These are phyloP conservation scores for Microtus pennsylvanicus DNA, from an alignment of 2,113 vertebrate species.

Conservation along the genomic window DNA sequence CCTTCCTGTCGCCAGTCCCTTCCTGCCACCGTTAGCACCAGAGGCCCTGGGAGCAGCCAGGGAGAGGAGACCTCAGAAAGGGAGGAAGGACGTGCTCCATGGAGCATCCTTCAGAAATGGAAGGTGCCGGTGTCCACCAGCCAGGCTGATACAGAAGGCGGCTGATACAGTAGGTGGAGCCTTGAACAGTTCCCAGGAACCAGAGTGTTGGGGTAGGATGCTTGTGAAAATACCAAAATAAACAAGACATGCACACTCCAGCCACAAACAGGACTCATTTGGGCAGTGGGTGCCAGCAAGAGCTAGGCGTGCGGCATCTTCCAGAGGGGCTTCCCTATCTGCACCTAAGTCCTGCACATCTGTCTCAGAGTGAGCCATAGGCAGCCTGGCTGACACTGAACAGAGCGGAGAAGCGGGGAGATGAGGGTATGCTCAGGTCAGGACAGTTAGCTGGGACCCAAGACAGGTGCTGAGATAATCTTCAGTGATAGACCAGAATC, in stretches of 20 bases:
- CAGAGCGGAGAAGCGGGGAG: neutral
- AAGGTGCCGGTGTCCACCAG: neutral
- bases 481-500: neutral
- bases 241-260: neutral
- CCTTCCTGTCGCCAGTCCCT: neutral
- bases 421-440: neutral
- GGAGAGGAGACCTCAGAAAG: neutral
- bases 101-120: neutral
- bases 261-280: neutral
- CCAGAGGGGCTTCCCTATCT: neutral
- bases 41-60: neutral
- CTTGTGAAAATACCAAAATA: neutral
- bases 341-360: neutral
- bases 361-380: neutral
- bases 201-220: rapidly evolving
- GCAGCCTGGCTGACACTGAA: neutral
- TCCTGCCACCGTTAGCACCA: neutral
- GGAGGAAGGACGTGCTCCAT: neutral
- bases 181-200: neutral
- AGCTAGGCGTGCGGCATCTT: neutral
- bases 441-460: neutral
- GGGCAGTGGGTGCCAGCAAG: neutral
- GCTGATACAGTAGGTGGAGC: neutral
- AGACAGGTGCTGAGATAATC: neutral
- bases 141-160: neutral